A percentile compares a stretch with the other conserved stretches of the same genome.
These are phyloP conservation scores for Peromyscus melanophrys DNA, from an alignment of 2,797 vertebrate genomes.

Conservation along the genomic window DNA sequence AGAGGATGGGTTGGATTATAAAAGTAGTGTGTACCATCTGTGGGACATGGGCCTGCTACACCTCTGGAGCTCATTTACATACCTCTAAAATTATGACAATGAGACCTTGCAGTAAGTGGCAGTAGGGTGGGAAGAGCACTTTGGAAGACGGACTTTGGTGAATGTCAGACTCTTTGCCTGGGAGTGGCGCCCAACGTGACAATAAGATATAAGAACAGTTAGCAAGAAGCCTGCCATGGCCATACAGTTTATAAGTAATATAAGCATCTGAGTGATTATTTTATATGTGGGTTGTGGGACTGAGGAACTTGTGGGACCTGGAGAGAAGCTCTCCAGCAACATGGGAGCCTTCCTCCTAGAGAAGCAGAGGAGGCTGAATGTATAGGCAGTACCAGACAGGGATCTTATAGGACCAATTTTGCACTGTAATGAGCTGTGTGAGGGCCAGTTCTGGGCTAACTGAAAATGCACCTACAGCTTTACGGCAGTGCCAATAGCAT, in stretches of 20 bases:
- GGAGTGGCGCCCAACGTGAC: neutral
- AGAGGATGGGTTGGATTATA: neutral
- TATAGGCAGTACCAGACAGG: constrained; percentile 19
- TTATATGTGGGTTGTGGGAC: too few relatives aligned
- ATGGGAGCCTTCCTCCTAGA: neutral
- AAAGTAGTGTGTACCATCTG: accelerated
- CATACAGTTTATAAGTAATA: too few relatives aligned
- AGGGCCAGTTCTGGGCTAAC: neutral
- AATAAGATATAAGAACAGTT: too few relatives aligned
- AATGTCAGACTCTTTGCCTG: neutral
- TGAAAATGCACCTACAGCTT: neutral
- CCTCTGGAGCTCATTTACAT: constrained; percentile 14
- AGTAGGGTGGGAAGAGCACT: accelerated
- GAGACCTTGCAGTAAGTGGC: neutral
- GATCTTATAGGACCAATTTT: neutral
- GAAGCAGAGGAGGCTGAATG: neutral
- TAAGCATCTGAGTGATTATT: too few relatives aligned
- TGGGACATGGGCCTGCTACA: neutral
- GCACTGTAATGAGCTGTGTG: neutral
- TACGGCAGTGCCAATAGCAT: accelerated
- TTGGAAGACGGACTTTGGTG: neutral
- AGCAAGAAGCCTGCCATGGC: too few relatives aligned
- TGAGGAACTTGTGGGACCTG: too few relatives aligned
- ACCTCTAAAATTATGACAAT: neutral
- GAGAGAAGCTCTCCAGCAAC: too few relatives aligned